Percentiles rank a stretch among this genome's conserved stretches.
phyloP scores from a whole-genome alignment of 2,797 vertebrate genomes.

The Anniella stebbinsi region DNA sequence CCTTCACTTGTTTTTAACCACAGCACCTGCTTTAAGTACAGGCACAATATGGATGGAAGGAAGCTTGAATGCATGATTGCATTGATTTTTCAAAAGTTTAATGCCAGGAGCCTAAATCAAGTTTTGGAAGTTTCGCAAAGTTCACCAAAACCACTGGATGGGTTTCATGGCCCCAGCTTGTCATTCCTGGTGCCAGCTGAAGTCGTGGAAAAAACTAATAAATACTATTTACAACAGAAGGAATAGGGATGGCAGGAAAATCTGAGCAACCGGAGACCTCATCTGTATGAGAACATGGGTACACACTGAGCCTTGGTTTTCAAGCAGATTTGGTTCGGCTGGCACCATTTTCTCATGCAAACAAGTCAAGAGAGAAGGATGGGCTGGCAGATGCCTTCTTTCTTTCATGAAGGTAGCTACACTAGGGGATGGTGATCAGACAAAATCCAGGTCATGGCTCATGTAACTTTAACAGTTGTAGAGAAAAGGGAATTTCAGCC shows the following conservation, averaged over 20 bases:
- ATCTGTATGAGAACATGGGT: slow-evolving; percentile 47
- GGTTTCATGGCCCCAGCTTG: slow-evolving; percentile 22
- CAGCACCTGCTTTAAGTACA: background rate
- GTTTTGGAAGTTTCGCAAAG: slow-evolving; percentile 30
- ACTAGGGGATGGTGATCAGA: slow-evolving; percentile 21
- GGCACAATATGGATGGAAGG: slow-evolving; percentile 4
- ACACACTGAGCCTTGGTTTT: slow-evolving; percentile 32
- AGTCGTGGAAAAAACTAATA: slow-evolving; percentile 76
- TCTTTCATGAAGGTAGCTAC: slow-evolving; percentile 35
- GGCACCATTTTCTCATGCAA: slow-evolving; percentile 40
- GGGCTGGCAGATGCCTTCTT: slow-evolving; percentile 34
- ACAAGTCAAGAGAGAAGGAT: slow-evolving; percentile 30
- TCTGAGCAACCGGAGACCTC: slow-evolving; percentile 33
- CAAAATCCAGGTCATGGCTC: no score
- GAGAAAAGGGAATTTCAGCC: no score
- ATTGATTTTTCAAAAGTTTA: background rate
- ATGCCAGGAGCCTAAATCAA: slow-evolving; percentile 12
- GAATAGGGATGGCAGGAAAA: slow-evolving; percentile 17
- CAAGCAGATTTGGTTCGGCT: slow-evolving; percentile 54
- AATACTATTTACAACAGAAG: slow-evolving; percentile 84
- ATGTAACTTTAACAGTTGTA: no score
- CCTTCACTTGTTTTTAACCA: background rate
- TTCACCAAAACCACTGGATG: slow-evolving; percentile 28
- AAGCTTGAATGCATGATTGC: background rate
- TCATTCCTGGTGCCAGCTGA: slow-evolving; percentile 41